Evolutionary conservation across 1,140 invertebrate genomes (phyloP), one percentile per base, ranked within the genome.

Genomic region (Branchinecta lynchi): DNA sequence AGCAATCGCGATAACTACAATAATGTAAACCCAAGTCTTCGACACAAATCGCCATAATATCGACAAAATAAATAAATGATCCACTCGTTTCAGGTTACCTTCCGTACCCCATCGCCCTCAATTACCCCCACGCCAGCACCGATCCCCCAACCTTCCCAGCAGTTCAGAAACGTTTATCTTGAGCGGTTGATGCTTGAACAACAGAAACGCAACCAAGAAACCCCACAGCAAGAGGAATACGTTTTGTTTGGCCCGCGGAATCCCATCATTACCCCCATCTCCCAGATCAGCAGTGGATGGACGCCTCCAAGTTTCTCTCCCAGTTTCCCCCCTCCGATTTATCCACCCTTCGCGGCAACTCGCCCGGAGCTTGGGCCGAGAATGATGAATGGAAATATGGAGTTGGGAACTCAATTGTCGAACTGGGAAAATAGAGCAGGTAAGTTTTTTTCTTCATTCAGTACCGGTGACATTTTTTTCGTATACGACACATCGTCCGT

Each of bases 381-480:
- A 32, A 60, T 60, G 51, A 60, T 60, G 51, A 60, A 60, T 60
- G 51, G 51, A 12, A 60, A 60, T 60, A 60, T 60, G 51, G 12
- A 12, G 17, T 3, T 6, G 51, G 17, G 12, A 15, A 60, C 51
- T 5, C 32, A 32, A 32, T 32, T 32, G 32, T 32, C 32, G 32
- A 32, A 32, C 32, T 32, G 32, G 32, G 32, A 32, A 32, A 32
- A 5, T 32, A 32, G 32, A 32, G 32, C 2, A 32, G 32, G 32
- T 32, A 32, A 3, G 32, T 32, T 32, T 32, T n/a, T 32, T 32
- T 32, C 32, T 32, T 32, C 32, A 32, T 32, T 32, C 1, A 32
- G 32, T 32, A 32, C 32, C 32, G 1, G 32, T 32, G 32, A 32
- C 32, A 32, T 32, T 32, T 32, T n/a, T 32, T 32, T 32, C 32